phyloP scores from a whole-genome alignment of 2,797 vertebrate genomes.

The Phylloscopus collybita region DNA sequence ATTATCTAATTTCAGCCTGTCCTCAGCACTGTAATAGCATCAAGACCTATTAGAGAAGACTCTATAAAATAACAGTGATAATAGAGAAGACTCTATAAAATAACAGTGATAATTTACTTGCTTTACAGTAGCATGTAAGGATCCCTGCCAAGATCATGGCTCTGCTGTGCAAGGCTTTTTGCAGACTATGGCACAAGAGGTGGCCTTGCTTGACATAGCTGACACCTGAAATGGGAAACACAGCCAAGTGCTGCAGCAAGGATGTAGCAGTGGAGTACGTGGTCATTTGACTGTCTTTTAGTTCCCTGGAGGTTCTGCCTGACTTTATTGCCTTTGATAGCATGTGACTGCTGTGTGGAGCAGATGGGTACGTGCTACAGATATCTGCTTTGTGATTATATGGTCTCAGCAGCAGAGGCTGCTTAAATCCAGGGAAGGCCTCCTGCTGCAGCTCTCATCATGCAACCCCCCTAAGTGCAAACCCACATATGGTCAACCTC shows the following conservation, averaged over 20 bases:
- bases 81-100: not conserved
- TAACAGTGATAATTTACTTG: not conserved
- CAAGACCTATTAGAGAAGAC: conserved; percentile 1
- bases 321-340: not conserved
- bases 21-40: not conserved
- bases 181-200: not conserved
- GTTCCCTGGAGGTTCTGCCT: not conserved
- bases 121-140: not conserved
- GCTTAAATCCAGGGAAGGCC: not conserved
- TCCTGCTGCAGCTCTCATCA: not conserved
- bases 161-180: not conserved
- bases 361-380: too few relatives aligned
- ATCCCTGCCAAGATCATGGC: not conserved
- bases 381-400: not conserved
- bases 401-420: not conserved
- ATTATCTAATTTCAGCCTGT: conserved; percentile 40
- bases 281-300: not conserved
- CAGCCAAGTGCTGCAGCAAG: not conserved
- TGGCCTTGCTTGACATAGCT: not conserved
- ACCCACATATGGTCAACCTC: not conserved
- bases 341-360: not conserved
- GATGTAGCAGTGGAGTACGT: not conserved
- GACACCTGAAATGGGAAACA: not conserved
- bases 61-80: not conserved
- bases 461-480: not conserved